These are phyloP conservation scores for Auanema freiburgensis DNA, from an alignment of 2,888 invertebrate species.

Conservation along the genomic window DNA sequence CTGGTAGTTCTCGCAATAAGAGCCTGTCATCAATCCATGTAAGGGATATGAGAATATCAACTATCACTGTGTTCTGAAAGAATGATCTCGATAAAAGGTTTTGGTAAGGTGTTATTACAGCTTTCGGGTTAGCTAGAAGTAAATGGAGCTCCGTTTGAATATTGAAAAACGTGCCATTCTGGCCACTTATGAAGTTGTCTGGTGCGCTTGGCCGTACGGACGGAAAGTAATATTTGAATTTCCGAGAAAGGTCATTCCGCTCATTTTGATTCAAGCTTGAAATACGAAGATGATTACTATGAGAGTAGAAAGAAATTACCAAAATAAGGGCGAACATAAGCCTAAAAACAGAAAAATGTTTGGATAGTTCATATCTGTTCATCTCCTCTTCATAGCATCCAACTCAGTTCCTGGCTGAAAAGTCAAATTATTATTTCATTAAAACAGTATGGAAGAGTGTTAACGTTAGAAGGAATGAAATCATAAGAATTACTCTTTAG, in stretches of 20 bases:
- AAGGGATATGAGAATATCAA: conserved; percentile 46
- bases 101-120: conserved; percentile 24
- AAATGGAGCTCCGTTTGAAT: conserved; percentile 37
- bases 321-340: conserved; percentile 4
- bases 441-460: neutral
- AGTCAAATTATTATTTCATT: neutral
- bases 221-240: conserved; percentile 59
- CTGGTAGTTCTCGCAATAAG: conserved; percentile 52
- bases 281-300: no score
- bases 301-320: conserved; percentile 6
- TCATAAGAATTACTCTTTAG: no score
- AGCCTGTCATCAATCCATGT: conserved; percentile 59
- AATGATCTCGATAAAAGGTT: no score
- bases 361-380: conserved; percentile 16
- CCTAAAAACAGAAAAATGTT: conserved; percentile 8
- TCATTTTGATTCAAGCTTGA: conserved; percentile 50
- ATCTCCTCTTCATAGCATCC: conserved; percentile 9
- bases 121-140: conserved; percentile 24
- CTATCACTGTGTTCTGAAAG: conserved; percentile 34
- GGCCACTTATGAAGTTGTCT: conserved; percentile 36
- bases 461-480: no score
- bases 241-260: conserved; percentile 54
- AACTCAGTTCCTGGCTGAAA: conserved; percentile 1
- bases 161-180: conserved; percentile 48
- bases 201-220: conserved; percentile 53